These are phyloP conservation scores for Astreopora myriophthalma DNA, from an alignment of 64 coral and sea anemone genomes.

Conservation along the genomic window DNA sequence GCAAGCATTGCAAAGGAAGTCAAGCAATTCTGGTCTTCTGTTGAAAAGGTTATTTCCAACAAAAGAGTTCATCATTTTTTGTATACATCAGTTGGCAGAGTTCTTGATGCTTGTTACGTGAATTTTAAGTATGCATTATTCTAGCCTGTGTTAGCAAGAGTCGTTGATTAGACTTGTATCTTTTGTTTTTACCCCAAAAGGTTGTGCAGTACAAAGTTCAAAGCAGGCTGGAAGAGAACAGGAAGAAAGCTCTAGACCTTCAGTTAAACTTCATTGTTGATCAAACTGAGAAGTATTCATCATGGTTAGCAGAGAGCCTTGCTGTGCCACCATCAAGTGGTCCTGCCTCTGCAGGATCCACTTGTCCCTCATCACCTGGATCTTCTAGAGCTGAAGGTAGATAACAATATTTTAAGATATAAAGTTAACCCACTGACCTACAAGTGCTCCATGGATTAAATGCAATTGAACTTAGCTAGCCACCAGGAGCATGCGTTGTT, in stretches of 20 bases:
- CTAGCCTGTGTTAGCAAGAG: background rate
- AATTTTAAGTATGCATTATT: background rate
- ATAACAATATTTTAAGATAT: too few relatives aligned
- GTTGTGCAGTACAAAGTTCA: constrained; percentile 99
- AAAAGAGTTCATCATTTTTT: background rate
- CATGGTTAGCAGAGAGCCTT: constrained; percentile 95
- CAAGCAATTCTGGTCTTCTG: constrained; percentile 95
- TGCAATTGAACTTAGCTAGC: too few relatives aligned
- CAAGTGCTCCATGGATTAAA: too few relatives aligned
- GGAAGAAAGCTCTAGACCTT: constrained; percentile 96
- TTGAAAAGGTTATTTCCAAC: constrained; percentile 79
- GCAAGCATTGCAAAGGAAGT: constrained; percentile 93
- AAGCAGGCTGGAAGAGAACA: constrained; percentile 93
- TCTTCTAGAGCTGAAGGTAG: constrained; percentile 78
- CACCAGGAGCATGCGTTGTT: too few relatives aligned
- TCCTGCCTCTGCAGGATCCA: constrained; percentile 61
- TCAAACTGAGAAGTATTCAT: constrained; percentile 99
- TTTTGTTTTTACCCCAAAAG: constrained; percentile 22
- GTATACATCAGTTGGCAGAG: background rate
- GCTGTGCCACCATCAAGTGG: constrained; percentile 75
- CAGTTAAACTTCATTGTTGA: constrained; percentile 99
- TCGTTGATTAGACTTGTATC: background rate
- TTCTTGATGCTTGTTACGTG: background rate
- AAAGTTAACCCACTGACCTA: too few relatives aligned
- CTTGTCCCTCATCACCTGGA: constrained; percentile 60